These are phyloP conservation scores for Pyrocoelia pectoralis DNA, from an alignment of 2,888 invertebrate genomes.

Conservation along the genomic window DNA sequence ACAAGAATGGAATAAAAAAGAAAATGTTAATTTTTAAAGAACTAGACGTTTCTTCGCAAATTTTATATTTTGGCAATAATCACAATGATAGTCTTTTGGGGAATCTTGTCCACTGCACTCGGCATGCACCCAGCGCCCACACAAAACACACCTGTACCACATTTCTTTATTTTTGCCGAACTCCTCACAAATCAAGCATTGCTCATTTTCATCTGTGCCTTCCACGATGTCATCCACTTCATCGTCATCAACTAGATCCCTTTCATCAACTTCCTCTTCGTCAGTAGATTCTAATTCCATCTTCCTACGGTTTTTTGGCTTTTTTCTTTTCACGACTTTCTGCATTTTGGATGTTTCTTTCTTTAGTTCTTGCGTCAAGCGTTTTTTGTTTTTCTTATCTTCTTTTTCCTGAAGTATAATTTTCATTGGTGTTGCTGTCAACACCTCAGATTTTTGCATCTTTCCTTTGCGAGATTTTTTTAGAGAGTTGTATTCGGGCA, in stretches of 20 bases:
- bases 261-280: no score
- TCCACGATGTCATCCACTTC: no score
- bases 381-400: no score
- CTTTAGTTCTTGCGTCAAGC: no score
- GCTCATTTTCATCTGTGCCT: neutral
- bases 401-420: no score
- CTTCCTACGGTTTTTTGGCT: neutral
- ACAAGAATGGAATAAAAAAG: no score
- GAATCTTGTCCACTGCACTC: neutral
- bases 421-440: neutral
- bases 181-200: slow-evolving; percentile 6
- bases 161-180: neutral
- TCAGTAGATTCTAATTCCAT: neutral
- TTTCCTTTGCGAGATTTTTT: neutral
- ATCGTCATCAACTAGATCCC: no score
- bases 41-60: no score
- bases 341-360: no score
- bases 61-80: neutral
- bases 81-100: neutral
- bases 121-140: neutral
- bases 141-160: neutral
- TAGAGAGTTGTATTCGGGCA: no score
- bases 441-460: neutral
- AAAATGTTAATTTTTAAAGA: no score
- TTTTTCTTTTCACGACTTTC: no score